Percentiles rank a stretch among this genome's conserved stretches.
Conservation (phyloP, 2,888 invertebrate genomes). For the Euplexia lucipara region DNA sequence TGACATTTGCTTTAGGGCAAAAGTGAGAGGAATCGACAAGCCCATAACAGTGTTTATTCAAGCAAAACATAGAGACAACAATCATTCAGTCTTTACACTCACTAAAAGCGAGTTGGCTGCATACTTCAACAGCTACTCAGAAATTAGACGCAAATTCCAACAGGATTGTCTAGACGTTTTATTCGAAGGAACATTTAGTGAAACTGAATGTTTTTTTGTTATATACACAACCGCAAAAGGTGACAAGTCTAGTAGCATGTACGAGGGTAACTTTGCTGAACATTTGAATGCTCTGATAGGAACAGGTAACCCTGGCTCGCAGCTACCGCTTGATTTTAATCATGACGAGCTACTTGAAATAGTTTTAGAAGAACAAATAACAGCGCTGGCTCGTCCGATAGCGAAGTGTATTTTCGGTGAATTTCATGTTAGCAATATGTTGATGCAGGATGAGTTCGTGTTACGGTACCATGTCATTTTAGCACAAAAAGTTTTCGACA, state of each 20-base stretch:
- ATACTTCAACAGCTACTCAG: slow-evolving; percentile 1
- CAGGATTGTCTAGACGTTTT: slow-evolving; percentile 8
- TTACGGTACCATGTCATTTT: slow-evolving; percentile 45
- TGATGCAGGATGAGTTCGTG: slow-evolving; percentile 43
- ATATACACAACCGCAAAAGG: too few species aligned
- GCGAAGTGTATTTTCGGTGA: slow-evolving; percentile 16
- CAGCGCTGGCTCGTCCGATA: slow-evolving; percentile 25
- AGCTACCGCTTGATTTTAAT: neutral
- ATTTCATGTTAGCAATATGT: slow-evolving; percentile 6
- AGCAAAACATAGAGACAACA: slow-evolving; percentile 19
- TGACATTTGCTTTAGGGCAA: slow-evolving; percentile 51
- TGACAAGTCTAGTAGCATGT: too few species aligned
- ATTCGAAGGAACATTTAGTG: too few species aligned
- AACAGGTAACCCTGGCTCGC: slow-evolving; percentile 39
- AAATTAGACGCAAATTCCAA: slow-evolving; percentile 5
- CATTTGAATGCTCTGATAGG: slow-evolving; percentile 36
- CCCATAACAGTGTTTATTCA: slow-evolving; percentile 21
- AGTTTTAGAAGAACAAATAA: slow-evolving; percentile 27
- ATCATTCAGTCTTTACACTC: neutral
- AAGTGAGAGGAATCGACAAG: neutral
- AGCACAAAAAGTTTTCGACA: slow-evolving; percentile 25
- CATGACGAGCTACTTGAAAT: slow-evolving; percentile 22
- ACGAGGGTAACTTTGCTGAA: too few species aligned
- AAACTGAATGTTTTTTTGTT: too few species aligned
- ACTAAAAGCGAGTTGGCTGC: neutral